Conservation (phyloP, 1,140 invertebrate genomes). For the Drosophila willistoni region DNA sequence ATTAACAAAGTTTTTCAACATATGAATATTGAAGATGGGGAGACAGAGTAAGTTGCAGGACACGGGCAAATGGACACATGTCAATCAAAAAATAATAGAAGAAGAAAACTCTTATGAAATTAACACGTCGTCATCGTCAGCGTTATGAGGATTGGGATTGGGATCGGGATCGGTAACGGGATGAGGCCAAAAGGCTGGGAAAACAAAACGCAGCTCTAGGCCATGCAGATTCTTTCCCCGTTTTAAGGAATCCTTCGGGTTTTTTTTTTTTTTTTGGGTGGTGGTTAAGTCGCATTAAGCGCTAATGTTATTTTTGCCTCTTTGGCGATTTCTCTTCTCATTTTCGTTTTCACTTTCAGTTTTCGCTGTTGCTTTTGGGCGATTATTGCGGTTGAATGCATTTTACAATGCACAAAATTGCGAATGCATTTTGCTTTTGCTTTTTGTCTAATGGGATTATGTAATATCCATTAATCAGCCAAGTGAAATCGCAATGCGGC, state of each 20-base stretch:
- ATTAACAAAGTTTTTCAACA: slow-evolving; percentile 14
- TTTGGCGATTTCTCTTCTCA: slow-evolving; percentile 1
- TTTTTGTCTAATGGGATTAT: slow-evolving; percentile 65
- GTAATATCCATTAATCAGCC: slow-evolving; percentile 77
- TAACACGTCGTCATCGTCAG: slow-evolving; percentile 66
- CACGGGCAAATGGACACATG: slow-evolving; percentile 59
- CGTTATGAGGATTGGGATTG: not conserved
- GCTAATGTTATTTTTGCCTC: slow-evolving; percentile 59
- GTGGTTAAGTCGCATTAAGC: slow-evolving; percentile 58
- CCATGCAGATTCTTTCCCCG: not conserved
- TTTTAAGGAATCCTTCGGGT: not conserved
- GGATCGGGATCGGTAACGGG: slow-evolving; percentile 9
- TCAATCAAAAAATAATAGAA: slow-evolving; percentile 72
- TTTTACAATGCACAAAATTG: slow-evolving; percentile 28
- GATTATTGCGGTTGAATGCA: slow-evolving; percentile 74
- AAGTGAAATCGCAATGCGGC: slow-evolving; percentile 52
- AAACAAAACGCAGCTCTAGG: slow-evolving; percentile 39
- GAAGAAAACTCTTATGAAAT: slow-evolving; percentile 47
- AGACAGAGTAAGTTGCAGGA: not conserved
- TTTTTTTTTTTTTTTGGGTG: slow-evolving; percentile 23
- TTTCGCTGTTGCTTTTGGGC: slow-evolving; percentile 23
- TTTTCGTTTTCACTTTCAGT: not conserved
- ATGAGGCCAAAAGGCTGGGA: slow-evolving; percentile 14
- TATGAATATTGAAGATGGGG: not conserved
- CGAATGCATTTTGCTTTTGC: slow-evolving; percentile 1